Conservation (phyloP, 2,888 invertebrate genomes). For the Heliconius sara region DNA sequence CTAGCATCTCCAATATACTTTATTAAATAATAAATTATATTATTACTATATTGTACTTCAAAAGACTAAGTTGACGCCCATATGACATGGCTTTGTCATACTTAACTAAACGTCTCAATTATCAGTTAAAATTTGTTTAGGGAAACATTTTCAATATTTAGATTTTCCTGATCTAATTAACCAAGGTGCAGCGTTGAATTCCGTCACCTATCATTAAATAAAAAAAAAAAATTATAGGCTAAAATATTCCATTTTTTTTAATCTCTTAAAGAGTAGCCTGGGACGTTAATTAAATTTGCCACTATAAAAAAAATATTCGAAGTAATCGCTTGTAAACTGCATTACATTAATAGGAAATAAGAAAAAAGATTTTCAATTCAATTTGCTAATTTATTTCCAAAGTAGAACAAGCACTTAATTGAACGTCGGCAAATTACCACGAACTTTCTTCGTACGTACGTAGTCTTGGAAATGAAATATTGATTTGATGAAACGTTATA, state of each 20-base stretch:
- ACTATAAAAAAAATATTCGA: not conserved
- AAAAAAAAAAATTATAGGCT: not conserved
- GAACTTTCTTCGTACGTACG: conserved; percentile 12
- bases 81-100: not conserved
- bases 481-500: conserved; percentile 12
- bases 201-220: not conserved
- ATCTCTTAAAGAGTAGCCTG: not conserved
- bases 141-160: too few relatives aligned
- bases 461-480: conserved; percentile 17
- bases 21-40: too few relatives aligned
- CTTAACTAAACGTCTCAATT: too few relatives aligned
- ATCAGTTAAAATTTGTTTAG: too few relatives aligned
- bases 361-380: conserved; percentile 21
- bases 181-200: too few relatives aligned
- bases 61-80: not conserved
- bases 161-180: too few relatives aligned
- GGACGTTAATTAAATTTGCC: not conserved
- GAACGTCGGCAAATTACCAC: conserved; percentile 24
- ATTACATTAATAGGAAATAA: not conserved
- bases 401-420: conserved; percentile 24
- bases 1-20: too few relatives aligned
- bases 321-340: conserved; percentile 1
- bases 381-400: conserved; percentile 26
- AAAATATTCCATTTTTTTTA: not conserved
- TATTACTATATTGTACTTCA: not conserved